Base-by-base conservation (phyloP, 2,113 vertebrate genomes). In the Megaceryle torquata region DNA sequence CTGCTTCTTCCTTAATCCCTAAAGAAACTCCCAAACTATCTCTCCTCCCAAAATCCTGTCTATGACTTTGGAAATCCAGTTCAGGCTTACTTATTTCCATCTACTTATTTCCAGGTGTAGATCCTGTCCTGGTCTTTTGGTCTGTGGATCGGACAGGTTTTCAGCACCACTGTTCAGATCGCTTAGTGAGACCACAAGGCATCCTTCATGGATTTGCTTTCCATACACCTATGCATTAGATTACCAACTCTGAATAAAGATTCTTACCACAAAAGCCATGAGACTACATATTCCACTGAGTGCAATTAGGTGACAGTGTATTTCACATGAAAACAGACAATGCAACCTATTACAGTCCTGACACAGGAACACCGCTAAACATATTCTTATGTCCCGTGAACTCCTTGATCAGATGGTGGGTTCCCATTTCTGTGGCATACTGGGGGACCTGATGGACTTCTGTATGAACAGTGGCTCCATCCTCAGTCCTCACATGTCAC, bases 131-230 rank as follows among this genome's bases (percentile, higher is more conserved):
- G 44, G 37, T 44, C 33, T 91, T 64, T 72, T 31, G 46, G 37
- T 18, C 51, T 88, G 39, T 13, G 24, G 37, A 59, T 7, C 0
- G 5, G 67, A 76, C 39, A 88, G 16, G 37, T 10, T 81, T 57
- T 65, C n/a, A 43, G 54, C 41, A 74, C 11, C 4, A 2, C 6
- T 35, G 28, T 60, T 86, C 54, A 65, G 37, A 25, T 88, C 39
- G 29, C 33, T 72, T 26, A 61, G 39, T 0, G 0, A 53, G 29
- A 82, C 15, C 21, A 4, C 2, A 8, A 25, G 15, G 29, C 0
- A 3, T 12, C 25, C 39, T 71, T 41, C 50, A 39, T 53, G 3
- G 22, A 31, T 10, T 69, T 14, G 6, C 29, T 59, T 72, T 37
- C 44, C 33, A 35, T 2, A 61, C 5, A 6, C 61, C 59, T 44